phyloP scores from a whole-genome alignment of 2,888 invertebrate species.

The Theretra japonica region DNA sequence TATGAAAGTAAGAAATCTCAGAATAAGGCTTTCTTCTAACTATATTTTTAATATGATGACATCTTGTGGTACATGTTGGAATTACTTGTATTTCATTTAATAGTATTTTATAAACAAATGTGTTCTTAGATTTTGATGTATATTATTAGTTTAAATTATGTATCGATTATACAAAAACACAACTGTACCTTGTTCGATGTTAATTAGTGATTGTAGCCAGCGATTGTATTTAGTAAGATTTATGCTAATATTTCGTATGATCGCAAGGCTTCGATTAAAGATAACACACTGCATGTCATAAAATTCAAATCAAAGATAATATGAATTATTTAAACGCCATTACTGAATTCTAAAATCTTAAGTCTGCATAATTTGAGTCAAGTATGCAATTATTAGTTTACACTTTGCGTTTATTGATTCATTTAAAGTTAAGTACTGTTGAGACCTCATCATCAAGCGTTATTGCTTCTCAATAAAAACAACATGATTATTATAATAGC shows the following conservation, averaged over 20 bases:
- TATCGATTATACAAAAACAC: background rate
- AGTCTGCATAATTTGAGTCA: background rate
- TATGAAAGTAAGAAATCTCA: too few relatives aligned
- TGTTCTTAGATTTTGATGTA: too few relatives aligned
- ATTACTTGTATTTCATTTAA: too few relatives aligned
- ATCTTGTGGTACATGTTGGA: too few relatives aligned
- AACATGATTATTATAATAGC: too few relatives aligned
- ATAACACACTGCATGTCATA: constrained; percentile 12
- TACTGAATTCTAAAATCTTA: background rate
- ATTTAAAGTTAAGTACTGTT: background rate
- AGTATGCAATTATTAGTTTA: background rate
- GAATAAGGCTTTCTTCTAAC: too few relatives aligned
- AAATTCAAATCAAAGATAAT: constrained; percentile 5
- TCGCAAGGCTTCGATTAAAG: constrained; percentile 9
- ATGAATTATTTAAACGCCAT: constrained; percentile 5
- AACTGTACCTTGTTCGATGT: constrained; percentile 22
- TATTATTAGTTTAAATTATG: constrained; percentile 3
- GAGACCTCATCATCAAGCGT: too few relatives aligned
- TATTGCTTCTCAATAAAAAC: too few relatives aligned
- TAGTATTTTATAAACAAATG: too few relatives aligned
- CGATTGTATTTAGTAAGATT: constrained; percentile 8
- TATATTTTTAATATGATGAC: too few relatives aligned
- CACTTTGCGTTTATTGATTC: background rate
- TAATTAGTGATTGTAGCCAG: constrained; percentile 17
- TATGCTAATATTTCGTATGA: constrained; percentile 5